Evolutionary conservation across 2,113 vertebrate species (phyloP).

Genomic region (Oncorhynchus keta): DNA sequence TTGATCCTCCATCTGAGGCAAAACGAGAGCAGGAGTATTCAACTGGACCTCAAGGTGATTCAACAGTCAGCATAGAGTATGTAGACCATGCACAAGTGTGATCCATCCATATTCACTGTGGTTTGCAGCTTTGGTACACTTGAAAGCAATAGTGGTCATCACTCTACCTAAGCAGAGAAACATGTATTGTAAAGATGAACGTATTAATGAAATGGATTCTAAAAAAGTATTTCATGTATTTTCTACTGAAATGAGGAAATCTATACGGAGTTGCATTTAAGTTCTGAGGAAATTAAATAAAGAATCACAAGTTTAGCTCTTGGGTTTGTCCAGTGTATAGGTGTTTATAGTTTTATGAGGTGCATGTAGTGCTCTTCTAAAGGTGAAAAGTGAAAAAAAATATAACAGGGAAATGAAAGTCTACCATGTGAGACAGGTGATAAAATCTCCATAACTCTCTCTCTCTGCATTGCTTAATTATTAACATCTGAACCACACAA

Average conservation of each 20-base stretch:
- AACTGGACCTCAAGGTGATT: conserved; percentile 60
- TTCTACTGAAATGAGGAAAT: no score
- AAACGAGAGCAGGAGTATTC: conserved; percentile 54
- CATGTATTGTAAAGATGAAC: no score
- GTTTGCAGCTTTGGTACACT: neutral
- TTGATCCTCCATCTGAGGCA: conserved; percentile 52
- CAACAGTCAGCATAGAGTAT: conserved; percentile 17
- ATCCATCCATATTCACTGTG: neutral
- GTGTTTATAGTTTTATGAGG: conserved; percentile 9
- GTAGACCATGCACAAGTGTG: neutral
- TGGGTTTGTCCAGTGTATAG: no score
- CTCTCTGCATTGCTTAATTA: conserved; percentile 57
- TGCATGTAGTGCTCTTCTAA: conserved; percentile 28
- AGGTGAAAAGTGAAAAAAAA: conserved; percentile 39
- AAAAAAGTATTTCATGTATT: no score
- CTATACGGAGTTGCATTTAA: no score
- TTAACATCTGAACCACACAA: conserved; percentile 62
- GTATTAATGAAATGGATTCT: no score
- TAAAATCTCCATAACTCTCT: conserved; percentile 39
- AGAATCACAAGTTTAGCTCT: no score
- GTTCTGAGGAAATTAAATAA: no score
- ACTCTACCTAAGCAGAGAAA: neutral
- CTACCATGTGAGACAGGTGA: conserved; percentile 49
- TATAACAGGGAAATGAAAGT: conserved; percentile 54
- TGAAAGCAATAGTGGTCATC: neutral